Percentiles rank a stretch among this genome's conserved stretches.
Conservation (phyloP, 2,888 invertebrate genomes). For the Eutolmus rufibarbis region DNA sequence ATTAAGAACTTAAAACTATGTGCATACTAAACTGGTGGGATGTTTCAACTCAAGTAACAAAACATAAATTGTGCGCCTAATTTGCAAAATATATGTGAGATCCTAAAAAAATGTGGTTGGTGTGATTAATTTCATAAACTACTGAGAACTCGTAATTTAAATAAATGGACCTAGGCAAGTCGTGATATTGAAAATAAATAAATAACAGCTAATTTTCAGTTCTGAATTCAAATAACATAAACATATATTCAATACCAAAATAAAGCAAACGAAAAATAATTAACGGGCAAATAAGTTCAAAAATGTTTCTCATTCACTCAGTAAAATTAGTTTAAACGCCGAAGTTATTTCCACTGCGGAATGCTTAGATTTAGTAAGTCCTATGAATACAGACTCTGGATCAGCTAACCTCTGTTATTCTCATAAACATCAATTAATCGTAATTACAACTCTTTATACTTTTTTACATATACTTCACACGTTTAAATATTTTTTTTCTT, state of each 20-base stretch:
- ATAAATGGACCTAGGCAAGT: neutral
- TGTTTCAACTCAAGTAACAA: neutral
- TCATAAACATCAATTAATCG: neutral
- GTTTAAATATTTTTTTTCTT: neutral
- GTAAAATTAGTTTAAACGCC: neutral
- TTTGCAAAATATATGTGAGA: neutral
- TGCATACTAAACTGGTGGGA: neutral
- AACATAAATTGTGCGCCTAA: neutral
- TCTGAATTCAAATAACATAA: conserved; percentile 7
- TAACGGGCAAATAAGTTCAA: conserved; percentile 20
- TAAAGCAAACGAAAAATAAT: conserved; percentile 21
- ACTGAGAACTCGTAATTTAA: neutral
- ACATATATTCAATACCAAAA: conserved; percentile 15
- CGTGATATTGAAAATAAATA: neutral
- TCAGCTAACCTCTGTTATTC: neutral
- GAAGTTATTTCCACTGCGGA: neutral
- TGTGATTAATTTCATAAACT: neutral
- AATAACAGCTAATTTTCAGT: neutral
- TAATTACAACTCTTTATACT: neutral
- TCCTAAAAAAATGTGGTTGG: neutral
- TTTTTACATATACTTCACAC: neutral
- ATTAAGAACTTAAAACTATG: neutral
- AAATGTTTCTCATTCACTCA: conserved; percentile 29
- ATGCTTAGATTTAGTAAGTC: neutral
- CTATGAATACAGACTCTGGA: neutral